phyloP scores from a whole-genome alignment of 2,797 vertebrate genomes.

The Syndactyla subalaris region DNA sequence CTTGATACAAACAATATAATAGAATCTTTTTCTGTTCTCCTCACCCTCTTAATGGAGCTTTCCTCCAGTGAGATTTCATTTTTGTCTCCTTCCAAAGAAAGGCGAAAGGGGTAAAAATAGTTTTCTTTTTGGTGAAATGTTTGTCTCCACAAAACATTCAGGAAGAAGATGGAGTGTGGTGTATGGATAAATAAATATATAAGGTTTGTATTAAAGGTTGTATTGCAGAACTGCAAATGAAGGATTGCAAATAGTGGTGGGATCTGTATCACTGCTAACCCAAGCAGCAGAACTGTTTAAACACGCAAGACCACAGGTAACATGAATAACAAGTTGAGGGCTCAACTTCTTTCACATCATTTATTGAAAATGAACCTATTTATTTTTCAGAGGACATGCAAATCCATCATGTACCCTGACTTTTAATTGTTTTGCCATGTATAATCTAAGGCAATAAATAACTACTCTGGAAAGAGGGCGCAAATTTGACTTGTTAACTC shows the following conservation, averaged over 20 bases:
- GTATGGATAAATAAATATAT: background rate
- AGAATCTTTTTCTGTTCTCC: slow-evolving; percentile 43
- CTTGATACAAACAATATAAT: slow-evolving; percentile 50
- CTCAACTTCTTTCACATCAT: background rate
- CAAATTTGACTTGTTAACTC: background rate
- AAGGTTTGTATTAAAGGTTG: background rate
- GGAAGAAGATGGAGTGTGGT: background rate
- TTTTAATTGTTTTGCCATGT: slow-evolving; percentile 2
- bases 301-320: slow-evolving; percentile 1
- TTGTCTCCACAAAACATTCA: background rate
- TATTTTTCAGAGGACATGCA: background rate
- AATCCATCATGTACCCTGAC: background rate
- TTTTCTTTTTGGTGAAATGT: background rate
- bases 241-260: background rate
- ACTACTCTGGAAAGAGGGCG: background rate
- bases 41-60: slow-evolving; percentile 39
- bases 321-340: background rate
- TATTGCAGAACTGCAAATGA: background rate
- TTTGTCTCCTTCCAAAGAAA: background rate
- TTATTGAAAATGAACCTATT: slow-evolving; percentile 9
- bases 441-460: background rate
- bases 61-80: slow-evolving; percentile 26
- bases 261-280: background rate
- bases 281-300: slow-evolving; percentile 3
- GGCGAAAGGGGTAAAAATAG: background rate